Percentiles rank a stretch among this genome's conserved stretches.
phyloP scores from a whole-genome alignment of 2,888 invertebrate species.

The Pedicia rivosa region DNA sequence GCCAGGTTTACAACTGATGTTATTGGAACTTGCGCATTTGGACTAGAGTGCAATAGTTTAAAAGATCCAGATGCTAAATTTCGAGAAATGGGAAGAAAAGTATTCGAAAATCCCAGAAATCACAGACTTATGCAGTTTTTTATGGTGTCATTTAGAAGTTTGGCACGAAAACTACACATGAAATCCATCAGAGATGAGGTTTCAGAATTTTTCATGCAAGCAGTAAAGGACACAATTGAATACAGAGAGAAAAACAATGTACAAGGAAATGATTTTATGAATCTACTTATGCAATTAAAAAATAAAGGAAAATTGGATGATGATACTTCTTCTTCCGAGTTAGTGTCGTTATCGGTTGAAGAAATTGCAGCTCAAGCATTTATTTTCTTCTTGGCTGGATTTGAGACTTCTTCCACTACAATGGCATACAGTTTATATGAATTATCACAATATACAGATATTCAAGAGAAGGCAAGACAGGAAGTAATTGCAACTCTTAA shows the following conservation, averaged over 20 bases:
- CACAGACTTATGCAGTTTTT: background rate
- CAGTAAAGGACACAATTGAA: constrained; percentile 26
- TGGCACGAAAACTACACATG: constrained; percentile 5
- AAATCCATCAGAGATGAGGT: constrained; percentile 15
- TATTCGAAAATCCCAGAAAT: background rate
- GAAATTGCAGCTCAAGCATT: constrained; percentile 36
- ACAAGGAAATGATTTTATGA: constrained; percentile 34
- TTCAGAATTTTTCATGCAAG: constrained; percentile 20
- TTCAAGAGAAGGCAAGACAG: constrained; percentile 29
- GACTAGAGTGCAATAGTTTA: constrained; percentile 29
- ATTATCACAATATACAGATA: constrained; percentile 30
- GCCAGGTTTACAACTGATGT: constrained; percentile 29
- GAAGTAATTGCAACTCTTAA: constrained; percentile 28
- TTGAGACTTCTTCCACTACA: constrained; percentile 35
- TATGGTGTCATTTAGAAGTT: background rate
- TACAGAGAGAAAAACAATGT: constrained; percentile 23
- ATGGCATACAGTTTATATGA: constrained; percentile 33
- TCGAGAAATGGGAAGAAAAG: constrained; percentile 15
- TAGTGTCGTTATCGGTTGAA: too few relatives aligned
- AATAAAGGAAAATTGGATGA: background rate
- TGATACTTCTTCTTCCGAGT: constrained; percentile 24
- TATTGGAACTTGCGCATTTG: constrained; percentile 32
- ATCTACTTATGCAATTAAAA: constrained; percentile 35
- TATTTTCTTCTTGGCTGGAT: constrained; percentile 37
- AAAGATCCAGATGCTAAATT: constrained; percentile 27